Base-by-base conservation (phyloP, 2,113 vertebrate genomes). In the Lepus europaeus region DNA sequence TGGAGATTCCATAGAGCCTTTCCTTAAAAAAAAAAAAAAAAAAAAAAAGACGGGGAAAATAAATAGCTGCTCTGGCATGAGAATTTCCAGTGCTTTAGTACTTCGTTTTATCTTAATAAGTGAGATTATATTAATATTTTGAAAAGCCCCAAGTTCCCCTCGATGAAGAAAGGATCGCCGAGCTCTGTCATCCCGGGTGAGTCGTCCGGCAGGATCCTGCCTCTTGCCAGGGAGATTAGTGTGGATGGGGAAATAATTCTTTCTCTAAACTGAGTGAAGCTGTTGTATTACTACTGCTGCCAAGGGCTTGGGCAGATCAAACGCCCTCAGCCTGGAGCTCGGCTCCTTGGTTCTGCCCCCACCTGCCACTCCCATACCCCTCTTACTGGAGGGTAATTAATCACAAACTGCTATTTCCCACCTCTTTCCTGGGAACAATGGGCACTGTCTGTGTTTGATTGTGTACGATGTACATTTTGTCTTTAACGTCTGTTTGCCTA, bases 201-300 rank as follows among this genome's bases (percentile, higher is more conserved):
- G 83, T 85, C 36, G 87, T 79, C 76, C 27, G 36, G 89, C 70
- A 70, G 74, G 83, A 69, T 89, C 89, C 89, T 92, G 91, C 85
- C 39, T 96, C 87, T 95, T 93, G 64, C 96, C 94, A 94, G 92
- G 77, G 83, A 95, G 92, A 96, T 97, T 96, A 96, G 91, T 91
- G 61, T 29, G 59, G 83, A 95, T 85, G 93, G 92, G 19, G 22
- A 87, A 95, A 96, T 97, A 93, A 95, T 94, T 95, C 95, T 92
- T 93, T 93, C 78, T 88, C 93, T 96, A 97, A 96, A 93, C 90
- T 87, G 69, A 96, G 91, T 91, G 94, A 96, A 95, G 93, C 95
- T 95, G 70, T 92, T 91, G 76, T 96, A 93, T 96, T 95, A 96
- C 95, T 96, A 70, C 83, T 95, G n/a, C 94, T 93, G 97, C 94